Conservation (phyloP, 2,888 invertebrate species). For the Drosophila percnosoma region DNA sequence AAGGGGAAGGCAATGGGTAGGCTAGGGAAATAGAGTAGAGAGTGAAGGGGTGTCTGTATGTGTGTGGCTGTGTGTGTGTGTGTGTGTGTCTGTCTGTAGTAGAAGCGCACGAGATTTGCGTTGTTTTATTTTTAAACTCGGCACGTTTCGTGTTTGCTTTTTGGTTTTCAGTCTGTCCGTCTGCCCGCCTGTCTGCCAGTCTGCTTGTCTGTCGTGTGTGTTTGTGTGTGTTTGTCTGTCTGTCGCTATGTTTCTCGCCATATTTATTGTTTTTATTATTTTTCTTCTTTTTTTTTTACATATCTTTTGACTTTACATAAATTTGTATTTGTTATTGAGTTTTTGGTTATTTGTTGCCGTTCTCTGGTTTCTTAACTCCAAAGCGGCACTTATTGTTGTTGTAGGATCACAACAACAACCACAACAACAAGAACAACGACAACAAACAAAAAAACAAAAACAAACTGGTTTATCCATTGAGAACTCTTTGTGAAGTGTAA, state of each 20-base stretch:
- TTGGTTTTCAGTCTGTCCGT: slow-evolving; percentile 34
- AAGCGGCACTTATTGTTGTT: too few species aligned
- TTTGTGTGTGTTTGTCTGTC: not conserved
- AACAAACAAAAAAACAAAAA: not conserved
- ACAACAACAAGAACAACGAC: not conserved
- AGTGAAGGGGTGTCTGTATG: not conserved
- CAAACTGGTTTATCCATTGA: slow-evolving; percentile 57
- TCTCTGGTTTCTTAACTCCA: slow-evolving; percentile 56
- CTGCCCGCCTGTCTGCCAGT: not conserved
- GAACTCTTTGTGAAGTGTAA: slow-evolving; percentile 21
- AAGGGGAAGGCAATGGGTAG: not conserved
- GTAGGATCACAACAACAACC: not conserved
- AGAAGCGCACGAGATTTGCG: slow-evolving; percentile 71
- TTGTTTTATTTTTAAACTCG: slow-evolving; percentile 70
- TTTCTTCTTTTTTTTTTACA: slow-evolving; percentile 27
- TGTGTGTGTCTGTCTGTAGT: slow-evolving; percentile 11
- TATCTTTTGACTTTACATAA: slow-evolving; percentile 59
- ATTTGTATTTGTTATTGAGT: slow-evolving; percentile 56
- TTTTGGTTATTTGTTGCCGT: slow-evolving; percentile 51
- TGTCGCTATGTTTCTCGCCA: slow-evolving; percentile 10
- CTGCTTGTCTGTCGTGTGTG: slow-evolving; percentile 1
- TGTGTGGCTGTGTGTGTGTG: not conserved
- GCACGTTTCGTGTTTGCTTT: slow-evolving; percentile 73
- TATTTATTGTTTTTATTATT: slow-evolving; percentile 1
- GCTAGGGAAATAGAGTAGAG: not conserved